Evolutionary conservation across 2,113 vertebrate species (phyloP).

Genomic region (Channa maculata): DNA sequence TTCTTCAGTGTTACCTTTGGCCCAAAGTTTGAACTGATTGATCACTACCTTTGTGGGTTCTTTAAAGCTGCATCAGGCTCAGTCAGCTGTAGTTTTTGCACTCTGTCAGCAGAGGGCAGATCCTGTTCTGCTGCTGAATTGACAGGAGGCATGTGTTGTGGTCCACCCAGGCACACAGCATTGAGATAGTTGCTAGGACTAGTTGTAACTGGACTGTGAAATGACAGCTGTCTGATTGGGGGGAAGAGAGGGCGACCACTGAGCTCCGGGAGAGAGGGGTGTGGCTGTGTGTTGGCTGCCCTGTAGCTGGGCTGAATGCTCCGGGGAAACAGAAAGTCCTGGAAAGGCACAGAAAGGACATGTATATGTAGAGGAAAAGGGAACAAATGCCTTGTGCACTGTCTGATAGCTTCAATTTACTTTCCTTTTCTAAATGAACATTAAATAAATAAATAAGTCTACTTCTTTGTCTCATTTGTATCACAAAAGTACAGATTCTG

Average conservation of each 20-base stretch:
- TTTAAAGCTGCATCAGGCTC: conserved; percentile 29
- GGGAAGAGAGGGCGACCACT: conserved; percentile 64
- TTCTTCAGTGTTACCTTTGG: not conserved
- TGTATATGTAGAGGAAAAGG: not conserved
- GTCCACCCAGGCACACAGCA: conserved; percentile 11
- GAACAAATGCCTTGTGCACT: not conserved
- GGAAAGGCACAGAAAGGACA: conserved; percentile 6
- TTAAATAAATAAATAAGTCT: no score
- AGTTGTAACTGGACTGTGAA: conserved; percentile 60
- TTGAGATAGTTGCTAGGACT: conserved; percentile 31
- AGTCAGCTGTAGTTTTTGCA: conserved; percentile 42
- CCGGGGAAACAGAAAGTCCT: conserved; percentile 83
- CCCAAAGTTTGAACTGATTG: not conserved
- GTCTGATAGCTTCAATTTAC: no score
- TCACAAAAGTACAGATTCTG: no score
- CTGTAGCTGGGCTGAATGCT: conserved; percentile 55
- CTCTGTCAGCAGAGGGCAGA: conserved; percentile 72
- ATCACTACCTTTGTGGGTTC: conserved; percentile 51
- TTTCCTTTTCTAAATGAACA: no score
- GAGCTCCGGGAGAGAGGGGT: conserved; percentile 29
- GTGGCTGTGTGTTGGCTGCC: conserved; percentile 9
- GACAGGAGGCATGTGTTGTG: conserved; percentile 44
- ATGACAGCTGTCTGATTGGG: conserved; percentile 70
- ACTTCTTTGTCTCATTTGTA: no score
- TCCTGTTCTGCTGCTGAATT: conserved; percentile 13